phyloP scores from a whole-genome alignment of 2,797 vertebrate genomes.

The Eleutherodactylus coqui region DNA sequence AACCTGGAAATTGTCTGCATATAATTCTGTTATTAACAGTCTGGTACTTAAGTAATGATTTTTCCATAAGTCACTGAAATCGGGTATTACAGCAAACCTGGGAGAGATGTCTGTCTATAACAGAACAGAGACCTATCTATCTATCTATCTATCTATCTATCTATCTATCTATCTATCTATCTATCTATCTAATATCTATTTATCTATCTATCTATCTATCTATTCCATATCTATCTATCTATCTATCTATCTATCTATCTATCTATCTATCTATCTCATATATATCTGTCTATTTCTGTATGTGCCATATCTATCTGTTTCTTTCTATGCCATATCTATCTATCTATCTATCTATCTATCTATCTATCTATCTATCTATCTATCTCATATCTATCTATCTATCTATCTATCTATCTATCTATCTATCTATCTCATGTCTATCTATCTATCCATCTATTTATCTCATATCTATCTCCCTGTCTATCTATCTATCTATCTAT shows the following conservation, averaged over 20 bases:
- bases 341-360: background rate
- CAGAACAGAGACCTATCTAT: background rate
- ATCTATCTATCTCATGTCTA: background rate
- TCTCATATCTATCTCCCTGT: background rate
- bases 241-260: background rate
- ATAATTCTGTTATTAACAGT: background rate
- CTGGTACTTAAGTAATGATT: background rate
- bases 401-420: slow-evolving; percentile 9
- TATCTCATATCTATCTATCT: background rate
- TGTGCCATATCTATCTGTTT: slow-evolving; percentile 15
- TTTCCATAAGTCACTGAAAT: background rate
- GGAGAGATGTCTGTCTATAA: background rate
- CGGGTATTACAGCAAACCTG: background rate
- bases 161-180: slow-evolving; percentile 9
- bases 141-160: slow-evolving; percentile 2
- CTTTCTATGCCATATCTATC: too few species aligned
- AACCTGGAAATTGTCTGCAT: background rate
- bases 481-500: slow-evolving; percentile 7
- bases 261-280: background rate
- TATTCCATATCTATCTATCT: background rate
- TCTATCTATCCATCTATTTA: background rate
- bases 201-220: slow-evolving; percentile 6
- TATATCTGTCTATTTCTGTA: background rate
- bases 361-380: background rate
- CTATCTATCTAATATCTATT: slow-evolving; percentile 3